Base-by-base conservation (phyloP, 2,797 vertebrate genomes). In the Rhynchonycteris naso region DNA sequence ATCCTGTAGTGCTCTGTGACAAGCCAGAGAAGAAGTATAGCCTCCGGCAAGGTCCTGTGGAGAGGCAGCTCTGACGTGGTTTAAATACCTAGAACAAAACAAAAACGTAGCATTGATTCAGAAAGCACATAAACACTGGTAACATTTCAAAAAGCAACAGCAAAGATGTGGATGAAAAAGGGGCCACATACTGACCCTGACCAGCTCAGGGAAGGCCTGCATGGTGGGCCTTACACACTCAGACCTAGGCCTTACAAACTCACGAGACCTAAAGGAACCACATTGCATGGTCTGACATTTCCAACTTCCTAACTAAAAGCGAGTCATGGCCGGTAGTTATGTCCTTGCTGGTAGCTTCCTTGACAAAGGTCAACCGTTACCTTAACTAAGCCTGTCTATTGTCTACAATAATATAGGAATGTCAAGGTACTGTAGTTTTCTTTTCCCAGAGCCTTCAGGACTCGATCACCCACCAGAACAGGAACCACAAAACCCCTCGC, bases 21-120 rank as follows among this genome's bases (percentile, higher is more conserved):
- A 99, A 0, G 99, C 99, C 33, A 99, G 98, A 72, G 98, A 99
- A 59, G 99, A 99, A 68, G 98, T 97, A 97, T 99, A 99, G 96
- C 99, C 99, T 91, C 99, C 99, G 9, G 99, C 99, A 30, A 99
- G 98, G 97, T 99, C 99, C 98, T 99, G 99, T 1, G 98, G 99
- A 88, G 99, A 98, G 93, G 99, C 98, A 0, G 99, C 98, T 96
- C 99, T 98, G 63, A 99, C 99, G 8, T 99, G 99, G 98, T 98
- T 99, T 97, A 99, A 98, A 98, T 99, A 99, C 98, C 99, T 99
- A 97, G 91, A 96, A 97, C 81, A 93, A 95, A 97, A 95, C 68
- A 91, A 26, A 94, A 96, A 85, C 47, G 22, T 22, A 66, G 28
- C 52, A 14, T 2, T 93, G 81, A 92, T 6, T 47, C 5, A 81